Conservation (phyloP, 1,140 invertebrate species). For the Holcopasites calliopsidis region DNA sequence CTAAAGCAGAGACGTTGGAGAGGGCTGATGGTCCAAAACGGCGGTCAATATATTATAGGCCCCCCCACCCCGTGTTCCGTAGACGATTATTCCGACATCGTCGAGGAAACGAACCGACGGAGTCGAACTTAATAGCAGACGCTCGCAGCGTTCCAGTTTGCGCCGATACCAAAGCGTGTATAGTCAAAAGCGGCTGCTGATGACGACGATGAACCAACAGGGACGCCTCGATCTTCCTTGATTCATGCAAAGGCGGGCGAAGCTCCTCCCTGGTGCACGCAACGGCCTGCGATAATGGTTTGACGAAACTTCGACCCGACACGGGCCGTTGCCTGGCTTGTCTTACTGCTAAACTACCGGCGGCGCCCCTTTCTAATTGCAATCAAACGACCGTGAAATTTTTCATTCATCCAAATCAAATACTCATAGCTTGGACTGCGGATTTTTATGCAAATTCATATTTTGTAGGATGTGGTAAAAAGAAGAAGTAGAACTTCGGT, state of each 20-base stretch:
- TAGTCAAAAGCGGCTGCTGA: constrained; percentile 26
- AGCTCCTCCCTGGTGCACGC: background rate
- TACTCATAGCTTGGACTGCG: too few relatives aligned
- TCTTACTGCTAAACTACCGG: background rate
- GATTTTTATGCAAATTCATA: too few relatives aligned
- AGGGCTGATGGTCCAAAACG: background rate
- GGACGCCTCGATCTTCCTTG: constrained; percentile 23
- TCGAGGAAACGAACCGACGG: constrained; percentile 28
- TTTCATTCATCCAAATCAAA: background rate
- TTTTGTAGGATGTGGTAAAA: too few relatives aligned
- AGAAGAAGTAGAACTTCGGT: too few relatives aligned
- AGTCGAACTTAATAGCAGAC: constrained; percentile 34
- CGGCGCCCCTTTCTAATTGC: background rate
- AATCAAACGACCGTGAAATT: background rate
- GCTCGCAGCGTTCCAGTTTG: background rate
- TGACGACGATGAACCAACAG: constrained; percentile 26
- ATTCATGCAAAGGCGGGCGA: constrained; percentile 8
- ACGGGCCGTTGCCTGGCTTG: background rate
- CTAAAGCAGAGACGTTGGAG: too few relatives aligned
- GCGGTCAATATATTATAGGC: constrained; percentile 29
- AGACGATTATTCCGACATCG: constrained; percentile 41
- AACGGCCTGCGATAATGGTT: constrained; percentile 13
- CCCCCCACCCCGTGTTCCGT: background rate
- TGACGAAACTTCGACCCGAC: background rate
- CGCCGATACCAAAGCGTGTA: background rate